A percentile compares a stretch with the other conserved stretches of the same genome.
These are phyloP conservation scores for Perccottus glenii DNA, from an alignment of 2,113 vertebrate genomes.

Conservation along the genomic window DNA sequence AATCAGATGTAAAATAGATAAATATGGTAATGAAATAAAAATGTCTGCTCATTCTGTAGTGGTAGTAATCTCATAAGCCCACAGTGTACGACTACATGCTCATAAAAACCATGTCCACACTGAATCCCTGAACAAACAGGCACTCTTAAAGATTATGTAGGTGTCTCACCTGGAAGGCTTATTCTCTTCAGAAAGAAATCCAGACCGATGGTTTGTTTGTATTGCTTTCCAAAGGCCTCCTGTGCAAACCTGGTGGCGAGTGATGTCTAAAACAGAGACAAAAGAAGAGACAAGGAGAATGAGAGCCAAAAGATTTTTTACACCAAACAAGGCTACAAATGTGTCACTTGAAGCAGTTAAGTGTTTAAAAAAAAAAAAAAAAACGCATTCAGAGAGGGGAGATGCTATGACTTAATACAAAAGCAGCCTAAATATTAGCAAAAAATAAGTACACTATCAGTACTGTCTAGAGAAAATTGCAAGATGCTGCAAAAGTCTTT, in stretches of 20 bases:
- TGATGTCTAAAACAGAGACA: conserved; percentile 89
- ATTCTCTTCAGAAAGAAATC: conserved; percentile 99
- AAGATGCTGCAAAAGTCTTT: conserved; percentile 39
- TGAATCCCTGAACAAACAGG: conserved; percentile 29
- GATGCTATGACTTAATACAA: conserved; percentile 17
- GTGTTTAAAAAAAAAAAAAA: conserved; percentile 34
- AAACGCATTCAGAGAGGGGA: conserved; percentile 3
- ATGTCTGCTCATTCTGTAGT: too few relatives aligned
- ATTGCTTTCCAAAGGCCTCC: conserved; percentile 99
- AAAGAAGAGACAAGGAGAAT: conserved; percentile 42
- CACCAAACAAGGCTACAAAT: conserved; percentile 19
- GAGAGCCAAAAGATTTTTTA: conserved; percentile 31
- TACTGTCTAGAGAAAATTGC: conserved; percentile 25
- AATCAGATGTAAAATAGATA: neutral
- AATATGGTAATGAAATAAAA: too few relatives aligned
- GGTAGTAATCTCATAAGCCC: neutral
- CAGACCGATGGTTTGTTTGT: conserved; percentile 98
- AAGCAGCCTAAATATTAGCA: conserved; percentile 14
- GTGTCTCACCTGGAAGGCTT: conserved; percentile 93
- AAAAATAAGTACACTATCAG: conserved; percentile 5
- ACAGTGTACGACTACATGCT: conserved; percentile 10
- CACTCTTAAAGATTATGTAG: conserved; percentile 54
- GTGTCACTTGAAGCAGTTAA: conserved; percentile 12
- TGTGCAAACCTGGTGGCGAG: conserved; percentile 95
- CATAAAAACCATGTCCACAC: conserved; percentile 26